Evolutionary conservation across 35 echinoderm and acorn worm species (phyloP).

Genomic region (Amphiura filiformis): DNA sequence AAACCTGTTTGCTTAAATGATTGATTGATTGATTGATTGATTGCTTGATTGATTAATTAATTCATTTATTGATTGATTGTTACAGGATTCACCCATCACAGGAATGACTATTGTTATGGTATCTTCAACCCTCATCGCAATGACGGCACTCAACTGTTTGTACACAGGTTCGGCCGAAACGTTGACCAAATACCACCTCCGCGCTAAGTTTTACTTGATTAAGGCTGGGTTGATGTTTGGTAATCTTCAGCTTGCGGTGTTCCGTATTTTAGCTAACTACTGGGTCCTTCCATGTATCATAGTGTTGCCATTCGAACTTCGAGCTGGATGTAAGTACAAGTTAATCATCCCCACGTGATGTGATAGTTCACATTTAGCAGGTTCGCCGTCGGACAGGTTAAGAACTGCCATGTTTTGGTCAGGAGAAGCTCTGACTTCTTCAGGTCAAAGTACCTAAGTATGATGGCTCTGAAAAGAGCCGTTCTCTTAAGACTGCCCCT

Average conservation of each 20-base stretch:
- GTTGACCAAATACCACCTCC: neutral
- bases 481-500: no score
- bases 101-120: neutral
- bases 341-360: neutral
- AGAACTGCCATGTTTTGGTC: no score
- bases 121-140: slow-evolving; percentile 5
- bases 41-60: no score
- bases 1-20: no score
- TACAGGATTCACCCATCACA: neutral
- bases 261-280: neutral
- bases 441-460: no score
- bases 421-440: no score
- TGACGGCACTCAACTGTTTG: slow-evolving; percentile 16
- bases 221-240: neutral
- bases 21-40: no score
- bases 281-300: neutral
- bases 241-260: slow-evolving; percentile 3
- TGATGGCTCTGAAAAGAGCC: no score
- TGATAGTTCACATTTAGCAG: no score
- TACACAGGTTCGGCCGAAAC: neutral
- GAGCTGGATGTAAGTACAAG: neutral
- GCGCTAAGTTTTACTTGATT: neutral
- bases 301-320: neutral
- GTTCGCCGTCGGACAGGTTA: no score
- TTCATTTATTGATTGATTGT: no score